Evolutionary conservation across 2,888 invertebrate species (phyloP).

Genomic region (Prionchulus punctatus): DNA sequence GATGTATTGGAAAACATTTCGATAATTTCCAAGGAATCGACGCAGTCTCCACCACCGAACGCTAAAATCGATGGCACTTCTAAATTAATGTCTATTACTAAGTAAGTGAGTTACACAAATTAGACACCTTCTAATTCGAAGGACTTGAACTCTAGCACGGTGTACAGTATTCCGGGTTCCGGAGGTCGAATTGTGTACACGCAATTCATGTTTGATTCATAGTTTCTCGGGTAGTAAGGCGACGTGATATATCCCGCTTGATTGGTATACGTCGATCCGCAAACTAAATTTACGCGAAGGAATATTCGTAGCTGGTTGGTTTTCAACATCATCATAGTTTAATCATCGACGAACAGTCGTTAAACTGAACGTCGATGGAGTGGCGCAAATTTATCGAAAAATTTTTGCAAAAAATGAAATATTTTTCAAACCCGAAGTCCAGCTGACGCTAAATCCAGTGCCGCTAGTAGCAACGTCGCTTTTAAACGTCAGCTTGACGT

Average conservation of each 20-base stretch:
- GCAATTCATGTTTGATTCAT: not conserved
- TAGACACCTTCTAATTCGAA: conserved; percentile 2
- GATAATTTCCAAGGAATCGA: conserved; percentile 2
- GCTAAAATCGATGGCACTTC: not conserved
- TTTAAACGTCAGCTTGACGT: not conserved
- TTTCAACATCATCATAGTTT: too few species aligned
- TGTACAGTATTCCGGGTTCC: not conserved
- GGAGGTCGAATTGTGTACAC: not conserved
- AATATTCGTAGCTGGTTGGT: too few species aligned
- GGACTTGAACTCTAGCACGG: not conserved
- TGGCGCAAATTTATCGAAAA: not conserved
- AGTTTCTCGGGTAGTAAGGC: not conserved
- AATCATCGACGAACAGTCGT: too few species aligned
- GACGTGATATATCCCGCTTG: not conserved
- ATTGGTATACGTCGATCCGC: not conserved
- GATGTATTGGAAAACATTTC: not conserved
- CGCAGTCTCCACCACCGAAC: not conserved
- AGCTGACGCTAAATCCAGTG: not conserved
- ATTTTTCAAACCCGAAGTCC: not conserved
- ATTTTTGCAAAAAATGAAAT: not conserved
- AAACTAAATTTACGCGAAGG: not conserved
- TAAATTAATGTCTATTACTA: not conserved
- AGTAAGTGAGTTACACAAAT: not conserved
- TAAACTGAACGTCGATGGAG: too few species aligned
- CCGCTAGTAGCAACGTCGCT: not conserved